A percentile compares a stretch with the other conserved stretches of the same genome.
These are phyloP conservation scores for Gobio occitaniae DNA, from an alignment of 2,797 vertebrate genomes.

Conservation along the genomic window DNA sequence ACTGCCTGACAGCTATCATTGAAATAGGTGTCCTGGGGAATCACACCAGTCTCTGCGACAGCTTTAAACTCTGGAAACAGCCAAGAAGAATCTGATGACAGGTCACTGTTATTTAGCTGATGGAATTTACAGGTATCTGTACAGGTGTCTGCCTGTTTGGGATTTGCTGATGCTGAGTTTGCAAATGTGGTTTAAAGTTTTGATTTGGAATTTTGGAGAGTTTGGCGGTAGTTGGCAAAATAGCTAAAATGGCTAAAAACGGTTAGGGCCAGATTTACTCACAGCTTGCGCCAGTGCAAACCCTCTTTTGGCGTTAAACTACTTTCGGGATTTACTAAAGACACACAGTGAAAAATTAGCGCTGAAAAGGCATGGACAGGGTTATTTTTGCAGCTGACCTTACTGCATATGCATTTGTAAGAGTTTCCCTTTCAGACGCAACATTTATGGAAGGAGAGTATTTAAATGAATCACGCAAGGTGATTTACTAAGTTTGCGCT, in stretches of 20 bases:
- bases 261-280: too few species aligned
- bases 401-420: too few species aligned
- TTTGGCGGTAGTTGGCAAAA: background rate
- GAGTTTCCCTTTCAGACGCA: too few species aligned
- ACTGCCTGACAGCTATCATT: background rate
- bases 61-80: background rate
- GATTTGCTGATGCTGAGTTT: slow-evolving; percentile 1
- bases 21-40: slow-evolving; percentile 7
- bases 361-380: too few species aligned
- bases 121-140: background rate
- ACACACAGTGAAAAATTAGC: too few species aligned
- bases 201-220: background rate
- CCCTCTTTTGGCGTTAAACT: too few species aligned
- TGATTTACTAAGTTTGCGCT: too few species aligned
- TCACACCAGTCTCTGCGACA: background rate
- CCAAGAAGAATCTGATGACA: background rate
- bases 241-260: background rate
- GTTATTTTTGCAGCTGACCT: too few species aligned
- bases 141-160: background rate
- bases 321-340: too few species aligned
- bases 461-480: too few species aligned
- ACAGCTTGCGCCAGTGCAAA: too few species aligned
- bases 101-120: background rate
- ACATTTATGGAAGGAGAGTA: too few species aligned
- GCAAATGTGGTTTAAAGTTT: background rate